Evolutionary conservation across 2,797 vertebrate genomes (phyloP).

Genomic region (Botia kubotai): DNA sequence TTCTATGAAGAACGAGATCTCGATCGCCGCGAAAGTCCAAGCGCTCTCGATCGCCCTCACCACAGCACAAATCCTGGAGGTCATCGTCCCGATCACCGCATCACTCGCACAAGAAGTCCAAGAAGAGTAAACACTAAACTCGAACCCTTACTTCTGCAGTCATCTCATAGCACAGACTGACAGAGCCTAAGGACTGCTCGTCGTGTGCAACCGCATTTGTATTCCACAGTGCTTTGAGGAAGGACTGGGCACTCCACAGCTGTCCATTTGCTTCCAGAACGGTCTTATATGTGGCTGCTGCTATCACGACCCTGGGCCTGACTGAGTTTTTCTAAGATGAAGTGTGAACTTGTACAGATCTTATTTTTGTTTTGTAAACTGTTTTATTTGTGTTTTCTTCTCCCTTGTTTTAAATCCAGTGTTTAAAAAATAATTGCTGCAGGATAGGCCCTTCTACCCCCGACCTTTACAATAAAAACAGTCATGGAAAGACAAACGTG

Average conservation of each 20-base stretch:
- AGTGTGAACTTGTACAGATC: conserved; percentile 77
- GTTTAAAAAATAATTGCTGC: conserved; percentile 67
- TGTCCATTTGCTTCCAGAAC: conserved; percentile 50
- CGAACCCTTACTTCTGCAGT: conserved; percentile 18
- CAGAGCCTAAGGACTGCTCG: conserved; percentile 49
- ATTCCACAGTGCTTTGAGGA: conserved; percentile 56
- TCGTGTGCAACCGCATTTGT: conserved; percentile 48
- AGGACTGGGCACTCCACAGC: conserved; percentile 55
- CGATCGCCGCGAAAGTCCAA: conserved; percentile 79
- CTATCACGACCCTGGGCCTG: conserved; percentile 64
- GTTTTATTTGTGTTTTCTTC: conserved; percentile 72
- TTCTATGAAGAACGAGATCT: conserved; percentile 67
- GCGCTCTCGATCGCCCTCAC: conserved; percentile 78
- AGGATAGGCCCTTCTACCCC: conserved; percentile 62
- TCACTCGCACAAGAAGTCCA: conserved; percentile 82
- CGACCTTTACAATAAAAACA: conserved; percentile 74
- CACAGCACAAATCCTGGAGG: conserved; percentile 69
- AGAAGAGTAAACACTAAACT: conserved; percentile 83
- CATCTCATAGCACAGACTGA: conserved; percentile 41
- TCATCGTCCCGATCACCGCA: conserved; percentile 79
- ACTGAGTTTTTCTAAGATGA: conserved; percentile 72
- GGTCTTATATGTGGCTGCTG: conserved; percentile 57
- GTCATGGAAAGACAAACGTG: conserved; percentile 47
- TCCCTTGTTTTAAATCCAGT: conserved; percentile 74
- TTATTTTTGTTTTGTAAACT: conserved; percentile 65